A percentile compares a stretch with the other conserved stretches of the same genome.
Conservation (phyloP, 2,113 vertebrate genomes). For the Puntigrus tetrazona region DNA sequence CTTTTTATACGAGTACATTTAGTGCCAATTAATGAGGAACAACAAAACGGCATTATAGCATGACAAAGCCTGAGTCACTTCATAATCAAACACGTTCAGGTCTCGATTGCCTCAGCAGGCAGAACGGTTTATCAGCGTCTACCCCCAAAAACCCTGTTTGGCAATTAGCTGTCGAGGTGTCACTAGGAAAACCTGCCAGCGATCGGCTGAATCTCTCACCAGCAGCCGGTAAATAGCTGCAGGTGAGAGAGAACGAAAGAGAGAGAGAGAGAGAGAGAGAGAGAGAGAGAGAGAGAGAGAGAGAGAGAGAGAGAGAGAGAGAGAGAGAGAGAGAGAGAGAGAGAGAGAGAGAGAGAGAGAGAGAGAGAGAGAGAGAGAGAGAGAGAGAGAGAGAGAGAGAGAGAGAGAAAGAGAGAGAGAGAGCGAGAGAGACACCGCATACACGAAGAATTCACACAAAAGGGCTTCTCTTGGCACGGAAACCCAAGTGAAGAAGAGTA, state of each 20-base stretch:
- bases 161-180: slow-evolving; percentile 50
- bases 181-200: slow-evolving; percentile 47
- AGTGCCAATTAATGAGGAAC: not conserved
- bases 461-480: slow-evolving; percentile 40
- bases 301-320: too few relatives aligned
- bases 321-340: too few relatives aligned
- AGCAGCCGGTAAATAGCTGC: slow-evolving; percentile 56
- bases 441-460: slow-evolving; percentile 37
- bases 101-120: slow-evolving; percentile 31
- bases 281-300: too few relatives aligned
- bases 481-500: slow-evolving; percentile 54
- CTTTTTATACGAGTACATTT: not conserved
- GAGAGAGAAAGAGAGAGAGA: too few relatives aligned
- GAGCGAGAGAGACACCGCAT: not conserved
- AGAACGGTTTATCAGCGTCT: slow-evolving; percentile 41
- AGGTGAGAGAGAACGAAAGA: too few relatives aligned
- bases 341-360: too few relatives aligned
- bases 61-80: slow-evolving; percentile 13
- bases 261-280: too few relatives aligned
- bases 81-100: slow-evolving; percentile 21
- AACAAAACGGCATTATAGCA: slow-evolving; percentile 23
- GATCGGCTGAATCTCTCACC: slow-evolving; percentile 47
- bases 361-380: too few relatives aligned
- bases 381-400: too few relatives aligned
- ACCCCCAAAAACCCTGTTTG: slow-evolving; percentile 32